Evolutionary conservation across 2,797 vertebrate species (phyloP), one percentile per base, ranked within the genome.

Genomic region (Tokudaia tokunoshimensis): DNA sequence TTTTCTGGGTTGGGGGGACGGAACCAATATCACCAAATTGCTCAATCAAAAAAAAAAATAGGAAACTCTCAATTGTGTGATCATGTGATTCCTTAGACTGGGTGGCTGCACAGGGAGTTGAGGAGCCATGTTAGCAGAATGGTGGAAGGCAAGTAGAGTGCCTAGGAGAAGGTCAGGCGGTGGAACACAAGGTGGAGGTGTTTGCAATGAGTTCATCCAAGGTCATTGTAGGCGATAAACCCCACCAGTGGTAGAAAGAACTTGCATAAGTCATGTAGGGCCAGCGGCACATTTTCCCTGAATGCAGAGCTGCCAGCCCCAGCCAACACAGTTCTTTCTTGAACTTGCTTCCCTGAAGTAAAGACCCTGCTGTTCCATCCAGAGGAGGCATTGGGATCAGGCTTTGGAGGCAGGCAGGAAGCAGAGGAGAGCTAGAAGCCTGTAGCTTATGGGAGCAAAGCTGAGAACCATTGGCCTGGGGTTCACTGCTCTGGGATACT

Each of bases 1-100:
- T 92, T 94, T 94, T 79, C 90, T 74, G 79, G 20, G 37, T 29
- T 17, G 1, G 55, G 6, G 6, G 14, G 13, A 41, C 41, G 31
- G 6, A 7, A 37, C 89, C 47, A 81, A 63, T 29, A 34, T 79
- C n/a, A 59, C 85, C 81, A 87, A 50, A 82, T 79, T 92, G 79
- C 47, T 91, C 14, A 79, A 34, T 8, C 57, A 20, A 15, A 31
- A 88, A 67, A 12, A 75, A 14, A 63, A 63, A 61, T 47, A 63
- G 70, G 78, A 75, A 70, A 34, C 47, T 74, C 63, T 74, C 88
- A 22, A 19, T 55, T 82, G 29, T 84, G 76, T 82, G 84, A 15
- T 15, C 14, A 6, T 61, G 44, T 89, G 91, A 81, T 24, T 52
- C 52, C 10, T 63, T 14, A n/a, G 79, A 15, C 61, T 47, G 50